Evolutionary conservation across 1,140 invertebrate genomes (phyloP).

Genomic region (Orussus abietinus): DNA sequence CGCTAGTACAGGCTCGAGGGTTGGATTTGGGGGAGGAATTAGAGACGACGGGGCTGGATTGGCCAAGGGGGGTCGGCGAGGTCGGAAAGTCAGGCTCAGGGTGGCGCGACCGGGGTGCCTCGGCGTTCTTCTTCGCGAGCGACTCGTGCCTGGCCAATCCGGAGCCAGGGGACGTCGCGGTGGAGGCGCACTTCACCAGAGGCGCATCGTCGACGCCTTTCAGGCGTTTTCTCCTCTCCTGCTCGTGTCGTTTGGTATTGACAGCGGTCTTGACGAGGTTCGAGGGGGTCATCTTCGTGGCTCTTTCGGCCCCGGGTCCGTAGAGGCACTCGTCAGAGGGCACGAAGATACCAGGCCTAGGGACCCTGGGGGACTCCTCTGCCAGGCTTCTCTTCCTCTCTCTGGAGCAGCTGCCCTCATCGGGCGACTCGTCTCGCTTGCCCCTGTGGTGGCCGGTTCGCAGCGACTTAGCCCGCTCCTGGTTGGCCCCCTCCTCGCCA

Average conservation of each 20-base stretch:
- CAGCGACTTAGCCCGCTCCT: constrained; percentile 13
- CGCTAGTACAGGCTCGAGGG: constrained; percentile 53
- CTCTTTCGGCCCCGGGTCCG: constrained; percentile 25
- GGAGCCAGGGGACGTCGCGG: constrained; percentile 6
- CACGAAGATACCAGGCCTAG: constrained; percentile 36
- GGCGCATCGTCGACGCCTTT: constrained; percentile 38
- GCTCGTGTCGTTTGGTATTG: constrained; percentile 59
- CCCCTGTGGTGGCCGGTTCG: not conserved
- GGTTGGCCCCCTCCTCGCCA: constrained; percentile 23
- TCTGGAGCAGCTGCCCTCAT: too few species aligned
- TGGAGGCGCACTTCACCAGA: constrained; percentile 37
- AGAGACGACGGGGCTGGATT: constrained; percentile 20
- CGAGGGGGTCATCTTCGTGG: constrained; percentile 58
- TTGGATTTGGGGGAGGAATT: constrained; percentile 41
- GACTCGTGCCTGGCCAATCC: constrained; percentile 10
- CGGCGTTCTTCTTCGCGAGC: constrained; percentile 23
- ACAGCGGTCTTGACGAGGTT: constrained; percentile 64
- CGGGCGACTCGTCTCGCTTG: constrained; percentile 8
- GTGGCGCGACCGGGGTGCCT: constrained; percentile 37
- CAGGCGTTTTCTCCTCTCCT: constrained; percentile 44
- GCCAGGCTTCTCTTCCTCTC: constrained; percentile 14
- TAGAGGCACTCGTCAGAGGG: constrained; percentile 34
- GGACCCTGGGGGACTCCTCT: constrained; percentile 19
- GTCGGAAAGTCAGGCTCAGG: constrained; percentile 31
- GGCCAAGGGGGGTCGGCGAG: constrained; percentile 15